A percentile compares a stretch with the other conserved stretches of the same genome.
Evolutionary conservation across 2,113 vertebrate species (phyloP).

Genomic region (Ibidorhyncha struthersii): DNA sequence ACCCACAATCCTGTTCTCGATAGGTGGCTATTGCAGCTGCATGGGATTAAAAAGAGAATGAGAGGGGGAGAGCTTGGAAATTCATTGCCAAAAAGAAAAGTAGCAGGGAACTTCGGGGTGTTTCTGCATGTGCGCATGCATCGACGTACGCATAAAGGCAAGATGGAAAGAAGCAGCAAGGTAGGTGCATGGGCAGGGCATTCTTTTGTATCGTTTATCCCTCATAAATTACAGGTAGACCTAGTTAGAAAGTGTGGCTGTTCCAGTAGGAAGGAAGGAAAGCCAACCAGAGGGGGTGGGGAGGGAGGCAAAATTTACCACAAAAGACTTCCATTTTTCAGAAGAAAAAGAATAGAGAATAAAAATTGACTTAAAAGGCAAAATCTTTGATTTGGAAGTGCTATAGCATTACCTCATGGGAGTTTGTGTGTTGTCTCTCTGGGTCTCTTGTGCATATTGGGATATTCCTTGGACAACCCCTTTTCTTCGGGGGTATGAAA

Average conservation of each 20-base stretch:
- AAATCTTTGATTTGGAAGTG: background rate
- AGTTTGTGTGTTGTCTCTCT: background rate
- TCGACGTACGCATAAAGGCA: background rate
- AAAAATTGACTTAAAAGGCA: background rate
- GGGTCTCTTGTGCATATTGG: background rate
- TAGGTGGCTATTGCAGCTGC: background rate
- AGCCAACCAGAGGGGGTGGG: background rate
- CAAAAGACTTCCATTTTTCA: background rate
- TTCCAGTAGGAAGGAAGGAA: background rate
- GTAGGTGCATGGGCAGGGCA: background rate
- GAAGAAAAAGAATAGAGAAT: background rate
- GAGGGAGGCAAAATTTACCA: background rate
- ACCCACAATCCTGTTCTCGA: background rate
- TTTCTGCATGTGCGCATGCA: background rate
- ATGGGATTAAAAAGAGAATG: background rate
- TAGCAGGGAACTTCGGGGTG: background rate
- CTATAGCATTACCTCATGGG: background rate
- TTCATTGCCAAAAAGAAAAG: background rate
- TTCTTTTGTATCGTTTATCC: background rate
- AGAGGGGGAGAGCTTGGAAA: background rate
- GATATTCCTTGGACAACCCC: background rate
- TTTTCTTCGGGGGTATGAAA: background rate
- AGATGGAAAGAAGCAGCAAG: background rate
- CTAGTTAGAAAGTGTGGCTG: background rate
- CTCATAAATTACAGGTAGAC: background rate